Conservation (phyloP, 2,888 invertebrate genomes). For the Eupithecia vulgata region DNA sequence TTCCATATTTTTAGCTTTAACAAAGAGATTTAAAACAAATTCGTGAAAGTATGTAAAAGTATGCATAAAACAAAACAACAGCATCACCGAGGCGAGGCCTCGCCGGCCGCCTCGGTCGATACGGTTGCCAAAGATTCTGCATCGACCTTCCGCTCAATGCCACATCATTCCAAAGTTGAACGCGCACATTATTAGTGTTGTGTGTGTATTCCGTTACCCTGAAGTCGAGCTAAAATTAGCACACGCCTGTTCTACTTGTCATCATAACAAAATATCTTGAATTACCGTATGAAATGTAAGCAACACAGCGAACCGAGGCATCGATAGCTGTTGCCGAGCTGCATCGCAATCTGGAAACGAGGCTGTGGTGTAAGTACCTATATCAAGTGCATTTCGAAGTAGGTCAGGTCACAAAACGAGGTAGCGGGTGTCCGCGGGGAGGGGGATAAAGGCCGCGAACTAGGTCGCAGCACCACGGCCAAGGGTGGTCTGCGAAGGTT, state of each 20-base stretch:
- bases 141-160: conserved; percentile 79
- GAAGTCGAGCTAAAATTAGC: conserved; percentile 46
- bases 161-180: conserved; percentile 67
- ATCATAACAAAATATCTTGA: conserved; percentile 42
- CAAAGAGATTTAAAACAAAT: neutral
- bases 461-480: conserved; percentile 81
- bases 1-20: neutral
- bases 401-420: conserved; percentile 70
- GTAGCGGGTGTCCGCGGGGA: conserved; percentile 48
- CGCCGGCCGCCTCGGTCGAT: conserved; percentile 59
- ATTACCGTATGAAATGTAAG: neutral
- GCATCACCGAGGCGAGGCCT: conserved; percentile 51
- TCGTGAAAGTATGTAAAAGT: neutral
- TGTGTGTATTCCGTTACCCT: conserved; percentile 36
- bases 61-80: conserved; percentile 36
- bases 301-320: conserved; percentile 2
- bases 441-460: conserved; percentile 59
- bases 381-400: conserved; percentile 76
- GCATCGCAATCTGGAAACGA: conserved; percentile 55
- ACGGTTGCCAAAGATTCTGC: conserved; percentile 85
- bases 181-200: conserved; percentile 33
- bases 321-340: conserved; percentile 26
- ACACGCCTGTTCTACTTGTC: conserved; percentile 49
- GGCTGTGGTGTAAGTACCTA: conserved; percentile 56
- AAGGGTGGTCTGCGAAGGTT: conserved; percentile 81